Percentiles rank a stretch among this genome's conserved stretches.
phyloP scores from a whole-genome alignment of 92 coral and sea anemone species.

The Epizoanthus rinbou region DNA sequence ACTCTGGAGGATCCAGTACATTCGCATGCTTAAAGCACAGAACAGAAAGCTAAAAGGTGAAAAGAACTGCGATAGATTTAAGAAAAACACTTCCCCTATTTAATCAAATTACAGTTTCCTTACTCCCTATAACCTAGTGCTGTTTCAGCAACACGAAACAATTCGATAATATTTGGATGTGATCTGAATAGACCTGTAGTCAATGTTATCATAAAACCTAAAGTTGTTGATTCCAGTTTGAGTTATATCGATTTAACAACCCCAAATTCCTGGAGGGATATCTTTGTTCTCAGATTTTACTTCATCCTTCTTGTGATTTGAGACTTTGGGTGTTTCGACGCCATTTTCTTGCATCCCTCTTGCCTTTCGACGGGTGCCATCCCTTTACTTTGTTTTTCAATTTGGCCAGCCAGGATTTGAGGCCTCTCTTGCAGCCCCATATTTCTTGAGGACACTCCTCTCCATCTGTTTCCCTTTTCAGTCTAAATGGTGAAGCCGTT shows the following conservation, averaged over 20 bases:
- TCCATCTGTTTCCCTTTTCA: background rate
- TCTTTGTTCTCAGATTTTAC: background rate
- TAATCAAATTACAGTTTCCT: no score
- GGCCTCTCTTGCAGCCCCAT: slow-evolving; percentile 40
- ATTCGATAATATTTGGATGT: no score
- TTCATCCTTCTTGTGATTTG: background rate
- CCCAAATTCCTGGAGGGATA: slow-evolving; percentile 13
- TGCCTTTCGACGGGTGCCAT: background rate
- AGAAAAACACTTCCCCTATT: no score
- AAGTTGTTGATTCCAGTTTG: no score
- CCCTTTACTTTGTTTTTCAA: background rate
- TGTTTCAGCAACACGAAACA: no score
- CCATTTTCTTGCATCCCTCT: slow-evolving; percentile 1
- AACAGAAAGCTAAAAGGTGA: no score
- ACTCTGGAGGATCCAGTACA: no score
- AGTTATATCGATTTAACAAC: background rate
- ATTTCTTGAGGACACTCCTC: slow-evolving; percentile 34
- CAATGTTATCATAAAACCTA: no score
- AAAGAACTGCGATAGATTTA: no score
- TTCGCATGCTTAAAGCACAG: no score
- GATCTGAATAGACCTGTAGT: no score
- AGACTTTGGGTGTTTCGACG: background rate
- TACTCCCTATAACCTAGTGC: no score
- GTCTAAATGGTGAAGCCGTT: background rate
- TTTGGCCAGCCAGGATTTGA: slow-evolving; percentile 1